Base-by-base conservation (phyloP, 23 tunicate genomes). In the Halocynthia roretzi region DNA sequence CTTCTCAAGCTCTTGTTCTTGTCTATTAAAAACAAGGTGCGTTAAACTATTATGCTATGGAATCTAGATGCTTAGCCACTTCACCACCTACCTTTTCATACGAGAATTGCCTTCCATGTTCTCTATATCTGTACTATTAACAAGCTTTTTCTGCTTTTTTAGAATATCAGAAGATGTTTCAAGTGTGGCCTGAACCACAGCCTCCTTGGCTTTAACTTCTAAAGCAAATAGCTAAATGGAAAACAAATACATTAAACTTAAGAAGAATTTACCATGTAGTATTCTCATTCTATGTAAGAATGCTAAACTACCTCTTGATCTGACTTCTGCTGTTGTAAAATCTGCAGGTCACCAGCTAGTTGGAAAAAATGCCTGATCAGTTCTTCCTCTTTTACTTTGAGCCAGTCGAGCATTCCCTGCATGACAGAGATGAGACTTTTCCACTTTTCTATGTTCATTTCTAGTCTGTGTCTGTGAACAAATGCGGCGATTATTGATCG, bases 351-450 rank as follows among this genome's bases (percentile, higher is more conserved):
- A 0, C 84, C 83, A 8, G 44, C 14, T 5, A 71, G 49, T 31
- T 82, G 87, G 63, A 83, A 15, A 6, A 88, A 62, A 67, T 78
- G 63, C 7, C 62, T 56, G 70, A 64, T 66, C 19, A 83, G 21
- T 40, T 88, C 87, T 71, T 88, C 86, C 49, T 83, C 73, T 71
- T 88, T 88, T 15, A 77, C 76, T 49, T 74, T 72, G 55, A 88
- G 21, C 95, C 95, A 88, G 8, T 80, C 84, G 12, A 77, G 53
- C 76, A 87, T 58, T 7, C 83, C 87, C 61, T 77, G 67, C 72
- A 77, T 49, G 15, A 87, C 72, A 49, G 54, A 40, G 19, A 51
- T 61, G 15, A 87, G 44, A 55, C 78, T 77, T 71, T 77, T 65
- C 71, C 70, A 62, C 54, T 82, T 73, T 55, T 87, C 82, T 78